phyloP scores from a whole-genome alignment of 2,888 invertebrate species.

The Megamerina dolium region DNA sequence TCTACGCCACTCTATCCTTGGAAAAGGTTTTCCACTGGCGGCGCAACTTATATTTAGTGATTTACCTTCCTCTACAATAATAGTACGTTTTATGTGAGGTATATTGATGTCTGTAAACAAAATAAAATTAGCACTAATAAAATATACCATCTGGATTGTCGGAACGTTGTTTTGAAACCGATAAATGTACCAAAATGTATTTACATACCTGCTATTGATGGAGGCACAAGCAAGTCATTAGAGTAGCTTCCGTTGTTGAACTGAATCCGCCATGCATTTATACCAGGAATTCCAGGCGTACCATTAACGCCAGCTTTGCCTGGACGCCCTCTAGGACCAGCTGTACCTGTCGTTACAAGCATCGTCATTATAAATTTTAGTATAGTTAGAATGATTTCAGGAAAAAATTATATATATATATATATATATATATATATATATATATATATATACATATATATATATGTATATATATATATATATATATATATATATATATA shows the following conservation, averaged over 20 bases:
- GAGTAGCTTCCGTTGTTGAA: slow-evolving; percentile 54
- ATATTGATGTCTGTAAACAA: slow-evolving; percentile 35
- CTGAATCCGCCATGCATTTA: slow-evolving; percentile 65
- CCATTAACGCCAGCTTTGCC: slow-evolving; percentile 72
- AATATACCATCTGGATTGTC: neutral
- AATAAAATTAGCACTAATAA: neutral
- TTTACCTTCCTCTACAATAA: slow-evolving; percentile 73
- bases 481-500: too few species aligned
- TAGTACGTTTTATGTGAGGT: slow-evolving; percentile 50
- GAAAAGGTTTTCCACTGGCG: slow-evolving; percentile 70
- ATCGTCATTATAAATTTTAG: neutral
- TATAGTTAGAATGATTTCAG: neutral
- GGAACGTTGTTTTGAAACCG: too few species aligned
- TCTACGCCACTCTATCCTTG: slow-evolving; percentile 72
- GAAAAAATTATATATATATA: neutral
- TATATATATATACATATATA: neutral
- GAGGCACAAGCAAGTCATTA: slow-evolving; percentile 73
- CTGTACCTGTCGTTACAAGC: slow-evolving; percentile 31
- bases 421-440: neutral
- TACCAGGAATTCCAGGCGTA: slow-evolving; percentile 71
- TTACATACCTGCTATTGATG: slow-evolving; percentile 66
- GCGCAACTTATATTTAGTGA: slow-evolving; percentile 77
- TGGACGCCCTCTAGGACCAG: slow-evolving; percentile 65
- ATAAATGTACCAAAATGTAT: neutral
- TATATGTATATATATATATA: too few species aligned